Evolutionary conservation across 2,888 invertebrate genomes (phyloP), one percentile per base, ranked within the genome.

Genomic region (Masnerella sp.): DNA sequence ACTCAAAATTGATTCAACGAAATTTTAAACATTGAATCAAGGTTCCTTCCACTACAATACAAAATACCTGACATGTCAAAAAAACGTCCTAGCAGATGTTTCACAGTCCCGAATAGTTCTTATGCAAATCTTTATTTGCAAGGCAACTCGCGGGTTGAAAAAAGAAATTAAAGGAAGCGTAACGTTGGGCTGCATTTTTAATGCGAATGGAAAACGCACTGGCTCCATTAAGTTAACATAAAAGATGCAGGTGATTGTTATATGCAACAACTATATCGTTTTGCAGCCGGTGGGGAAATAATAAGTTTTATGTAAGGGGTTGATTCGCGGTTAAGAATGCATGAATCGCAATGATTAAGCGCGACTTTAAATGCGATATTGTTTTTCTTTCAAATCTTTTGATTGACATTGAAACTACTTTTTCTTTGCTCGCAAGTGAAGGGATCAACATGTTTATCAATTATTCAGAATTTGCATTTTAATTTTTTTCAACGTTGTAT

Each of bases 251-350:
- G 49, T 18, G 32, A 15, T 47, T 56, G 17, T 40, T 40, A 56
- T 40, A 56, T 42, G 34, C 0, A 54, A 34, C 45, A 52, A 54
- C 20, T 49, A 34, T 58, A 34, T 36, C 49, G 25, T 45, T 40
- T 32, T 18, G 15, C 17, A 28, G 30, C 11, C 28, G 32, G 28
- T 17, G 28, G 11, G 14, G 47, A 32, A 38, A 52, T 43, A 28
- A 47, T 54, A 45, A 47, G 49, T 67, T 49, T 56, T 7, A 8
- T 25, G 28, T 9, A 28, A 67, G 40, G 65, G 65, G 65, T 40
- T 56, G 40, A 47, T 49, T 56, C 49, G 49, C 32, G 8, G 18
- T 56, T 47, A 67, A 67, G 47, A 67, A 67, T 43, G 20, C 40
- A 47, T 30, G 3, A 8, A 8, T 36, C 8, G 12, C 25, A 42